phyloP scores from a whole-genome alignment of 2,113 vertebrate species.

The Leptocoma aspasia region DNA sequence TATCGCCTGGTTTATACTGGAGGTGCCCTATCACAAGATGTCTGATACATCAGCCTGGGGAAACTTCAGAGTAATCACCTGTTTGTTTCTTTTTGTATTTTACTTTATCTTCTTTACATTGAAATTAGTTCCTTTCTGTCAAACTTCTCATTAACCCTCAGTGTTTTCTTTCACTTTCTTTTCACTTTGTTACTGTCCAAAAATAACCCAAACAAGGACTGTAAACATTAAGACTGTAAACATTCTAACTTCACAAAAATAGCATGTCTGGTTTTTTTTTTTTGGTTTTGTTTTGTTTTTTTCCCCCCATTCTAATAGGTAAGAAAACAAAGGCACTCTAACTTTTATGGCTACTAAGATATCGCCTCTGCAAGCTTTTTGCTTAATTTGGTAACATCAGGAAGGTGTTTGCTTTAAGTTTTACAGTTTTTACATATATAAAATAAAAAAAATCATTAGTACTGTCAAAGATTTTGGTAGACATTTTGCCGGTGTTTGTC shows the following conservation, averaged over 20 bases:
- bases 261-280: not conserved
- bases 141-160: not conserved
- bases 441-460: not conserved
- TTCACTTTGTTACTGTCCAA: not conserved
- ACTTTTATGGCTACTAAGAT: not conserved
- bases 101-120: not conserved
- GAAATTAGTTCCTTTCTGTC: not conserved
- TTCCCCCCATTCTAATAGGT: rapidly evolving
- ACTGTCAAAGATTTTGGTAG: not conserved
- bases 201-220: not conserved
- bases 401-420: not conserved
- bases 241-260: not conserved
- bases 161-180: not conserved
- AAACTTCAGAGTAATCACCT: not conserved
- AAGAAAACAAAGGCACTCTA: not conserved
- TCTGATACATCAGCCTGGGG: not conserved
- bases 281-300: too few relatives aligned
- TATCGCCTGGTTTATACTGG: not conserved
- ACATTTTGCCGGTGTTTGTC: not conserved
- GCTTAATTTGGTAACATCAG: not conserved
- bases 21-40: not conserved
- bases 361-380: not conserved
- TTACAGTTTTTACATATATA: not conserved
- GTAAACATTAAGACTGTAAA: not conserved
- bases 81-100: not conserved